A percentile compares a stretch with the other conserved stretches of the same genome.
These are phyloP conservation scores for Agonopterix alstromeriana DNA, from an alignment of 2,888 invertebrate genomes.

Conservation along the genomic window DNA sequence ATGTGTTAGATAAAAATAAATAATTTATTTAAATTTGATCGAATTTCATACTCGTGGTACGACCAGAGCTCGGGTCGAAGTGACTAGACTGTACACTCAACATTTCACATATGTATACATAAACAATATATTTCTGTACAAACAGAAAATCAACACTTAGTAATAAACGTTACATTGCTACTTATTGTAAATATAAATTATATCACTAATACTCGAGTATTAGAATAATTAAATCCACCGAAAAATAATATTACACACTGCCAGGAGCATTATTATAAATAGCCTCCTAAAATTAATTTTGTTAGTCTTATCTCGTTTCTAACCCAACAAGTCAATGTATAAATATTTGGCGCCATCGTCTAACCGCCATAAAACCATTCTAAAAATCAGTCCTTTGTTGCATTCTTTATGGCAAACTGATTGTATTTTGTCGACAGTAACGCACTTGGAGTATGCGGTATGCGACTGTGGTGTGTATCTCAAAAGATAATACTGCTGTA, in stretches of 20 bases:
- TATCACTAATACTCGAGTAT: constrained; percentile 75
- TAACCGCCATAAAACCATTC: constrained; percentile 34
- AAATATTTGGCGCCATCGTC: constrained; percentile 35
- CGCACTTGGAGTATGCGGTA: constrained; percentile 4
- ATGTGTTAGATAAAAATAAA: constrained; percentile 65
- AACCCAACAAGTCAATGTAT: constrained; percentile 42
- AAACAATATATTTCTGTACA: constrained; percentile 66
- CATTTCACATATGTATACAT: constrained; percentile 63
- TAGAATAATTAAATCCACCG: constrained; percentile 68
- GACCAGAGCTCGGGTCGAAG: constrained; percentile 68
- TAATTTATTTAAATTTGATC: constrained; percentile 66
- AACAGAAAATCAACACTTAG: constrained; percentile 74
- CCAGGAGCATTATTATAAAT: constrained; percentile 53
- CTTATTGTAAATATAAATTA: constrained; percentile 70
- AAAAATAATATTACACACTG: constrained; percentile 69
- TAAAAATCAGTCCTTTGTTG: constrained; percentile 23
- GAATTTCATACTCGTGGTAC: constrained; percentile 53
- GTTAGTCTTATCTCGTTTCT: constrained; percentile 67
- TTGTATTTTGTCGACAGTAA: constrained; percentile 1
- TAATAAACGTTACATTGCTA: constrained; percentile 66
- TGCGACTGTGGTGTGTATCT: constrained; percentile 2
- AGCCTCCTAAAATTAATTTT: constrained; percentile 59
- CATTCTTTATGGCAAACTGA: constrained; percentile 4
- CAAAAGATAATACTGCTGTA: constrained; percentile 1
- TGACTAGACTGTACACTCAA: constrained; percentile 76